phyloP scores from a whole-genome alignment of 2,797 vertebrate genomes.

The Pyrocephalus nanus region DNA sequence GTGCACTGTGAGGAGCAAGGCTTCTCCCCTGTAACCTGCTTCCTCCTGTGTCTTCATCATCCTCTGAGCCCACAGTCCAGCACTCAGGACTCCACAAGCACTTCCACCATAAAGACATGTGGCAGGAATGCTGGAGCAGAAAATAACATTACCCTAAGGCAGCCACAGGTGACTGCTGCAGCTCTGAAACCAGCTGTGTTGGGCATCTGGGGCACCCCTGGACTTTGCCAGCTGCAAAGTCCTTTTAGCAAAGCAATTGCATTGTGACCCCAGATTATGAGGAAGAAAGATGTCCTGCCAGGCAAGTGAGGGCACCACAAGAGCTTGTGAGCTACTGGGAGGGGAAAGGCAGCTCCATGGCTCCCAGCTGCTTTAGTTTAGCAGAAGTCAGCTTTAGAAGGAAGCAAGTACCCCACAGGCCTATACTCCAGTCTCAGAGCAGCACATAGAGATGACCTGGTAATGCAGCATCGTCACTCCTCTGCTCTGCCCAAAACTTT shows the following conservation, averaged over 20 bases:
- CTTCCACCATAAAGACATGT: not conserved
- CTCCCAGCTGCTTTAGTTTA: not conserved
- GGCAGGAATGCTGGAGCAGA: not conserved
- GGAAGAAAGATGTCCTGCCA: not conserved
- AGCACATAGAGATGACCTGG: not conserved
- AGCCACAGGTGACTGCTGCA: not conserved
- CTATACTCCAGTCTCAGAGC: not conserved
- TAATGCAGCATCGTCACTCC: not conserved
- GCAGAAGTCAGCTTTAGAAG: not conserved
- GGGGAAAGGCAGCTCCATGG: not conserved
- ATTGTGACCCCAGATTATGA: not conserved
- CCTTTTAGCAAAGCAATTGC: not conserved
- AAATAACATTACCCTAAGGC: not conserved
- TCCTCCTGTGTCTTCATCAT: not conserved
- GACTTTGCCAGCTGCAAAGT: not conserved
- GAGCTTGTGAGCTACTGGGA: not conserved
- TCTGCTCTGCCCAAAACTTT: not conserved
- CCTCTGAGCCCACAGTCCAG: not conserved
- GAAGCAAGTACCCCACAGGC: not conserved
- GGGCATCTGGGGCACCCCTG: not conserved
- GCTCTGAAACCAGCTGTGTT: not conserved
- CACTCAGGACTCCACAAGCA: not conserved
- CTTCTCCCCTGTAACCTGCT: not conserved
- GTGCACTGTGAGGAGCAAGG: not conserved
- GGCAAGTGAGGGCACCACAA: not conserved